A percentile compares a stretch with the other conserved stretches of the same genome.
phyloP scores from a whole-genome alignment of 2,797 vertebrate species.

The Myotis pilosus region DNA sequence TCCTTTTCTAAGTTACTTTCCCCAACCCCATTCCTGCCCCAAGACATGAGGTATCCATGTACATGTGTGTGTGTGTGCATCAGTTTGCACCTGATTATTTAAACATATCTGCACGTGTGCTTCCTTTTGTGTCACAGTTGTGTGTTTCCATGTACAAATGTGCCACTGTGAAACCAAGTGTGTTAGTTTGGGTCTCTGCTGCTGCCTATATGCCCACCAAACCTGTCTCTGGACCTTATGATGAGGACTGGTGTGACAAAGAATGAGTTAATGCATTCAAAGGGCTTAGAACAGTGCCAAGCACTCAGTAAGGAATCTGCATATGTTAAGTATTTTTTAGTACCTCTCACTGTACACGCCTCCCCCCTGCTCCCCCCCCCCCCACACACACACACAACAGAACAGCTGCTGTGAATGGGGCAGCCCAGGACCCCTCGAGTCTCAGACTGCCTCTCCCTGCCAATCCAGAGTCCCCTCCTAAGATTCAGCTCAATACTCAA shows the following conservation, averaged over 20 bases:
- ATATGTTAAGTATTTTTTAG: neutral
- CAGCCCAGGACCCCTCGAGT: neutral
- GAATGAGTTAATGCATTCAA: neutral
- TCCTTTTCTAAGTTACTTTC: neutral
- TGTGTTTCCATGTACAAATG: neutral
- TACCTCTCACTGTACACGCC: neutral
- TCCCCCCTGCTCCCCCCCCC: neutral
- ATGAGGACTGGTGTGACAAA: neutral
- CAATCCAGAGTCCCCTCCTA: neutral
- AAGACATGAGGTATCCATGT: neutral
- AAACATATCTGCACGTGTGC: too few relatives aligned
- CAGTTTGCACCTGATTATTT: neutral
- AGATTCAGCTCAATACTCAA: neutral
- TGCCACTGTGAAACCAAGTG: neutral
- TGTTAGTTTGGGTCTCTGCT: neutral
- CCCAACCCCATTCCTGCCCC: neutral
- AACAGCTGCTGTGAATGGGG: neutral
- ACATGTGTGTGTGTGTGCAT: fast-evolving
- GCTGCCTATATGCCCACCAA: neutral
- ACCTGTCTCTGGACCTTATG: neutral
- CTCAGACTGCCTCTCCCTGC: neutral
- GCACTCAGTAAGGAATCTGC: neutral
- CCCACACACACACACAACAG: neutral
- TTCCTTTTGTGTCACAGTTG: neutral
- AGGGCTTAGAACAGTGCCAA: neutral